Conservation (phyloP, 2,113 vertebrate genomes). For the Aplodontia rufa region DNA sequence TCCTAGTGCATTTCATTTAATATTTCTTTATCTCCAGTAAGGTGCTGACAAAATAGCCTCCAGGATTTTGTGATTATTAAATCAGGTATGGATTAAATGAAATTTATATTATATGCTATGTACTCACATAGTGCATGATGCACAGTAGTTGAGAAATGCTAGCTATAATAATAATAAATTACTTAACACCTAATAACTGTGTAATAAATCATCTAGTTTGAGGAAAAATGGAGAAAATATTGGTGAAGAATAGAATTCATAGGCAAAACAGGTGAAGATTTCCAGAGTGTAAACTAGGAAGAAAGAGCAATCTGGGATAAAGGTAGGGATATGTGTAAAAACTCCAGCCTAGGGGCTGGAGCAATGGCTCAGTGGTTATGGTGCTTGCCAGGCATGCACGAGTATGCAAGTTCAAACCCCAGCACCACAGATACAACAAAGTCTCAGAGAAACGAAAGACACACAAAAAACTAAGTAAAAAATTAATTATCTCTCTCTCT, state of each 20-base stretch:
- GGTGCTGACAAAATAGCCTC: background rate
- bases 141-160: background rate
- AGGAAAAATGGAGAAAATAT: background rate
- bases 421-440: too few species aligned
- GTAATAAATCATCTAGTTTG: background rate
- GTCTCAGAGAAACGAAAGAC: too few species aligned
- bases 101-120: background rate
- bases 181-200: background rate
- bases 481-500: too few species aligned
- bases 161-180: background rate
- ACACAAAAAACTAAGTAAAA: too few species aligned
- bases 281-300: background rate
- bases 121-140: background rate
- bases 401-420: too few species aligned
- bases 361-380: too few species aligned
- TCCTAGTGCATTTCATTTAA: background rate
- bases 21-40: background rate
- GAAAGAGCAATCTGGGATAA: background rate
- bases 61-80: background rate
- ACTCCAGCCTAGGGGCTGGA: background rate
- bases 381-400: too few species aligned
- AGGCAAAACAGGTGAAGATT: background rate
- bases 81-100: background rate
- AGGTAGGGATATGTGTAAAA: background rate
- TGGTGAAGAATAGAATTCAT: background rate